Evolutionary conservation across 2,797 vertebrate genomes (phyloP).

Genomic region (Nyctalus aviator): DNA sequence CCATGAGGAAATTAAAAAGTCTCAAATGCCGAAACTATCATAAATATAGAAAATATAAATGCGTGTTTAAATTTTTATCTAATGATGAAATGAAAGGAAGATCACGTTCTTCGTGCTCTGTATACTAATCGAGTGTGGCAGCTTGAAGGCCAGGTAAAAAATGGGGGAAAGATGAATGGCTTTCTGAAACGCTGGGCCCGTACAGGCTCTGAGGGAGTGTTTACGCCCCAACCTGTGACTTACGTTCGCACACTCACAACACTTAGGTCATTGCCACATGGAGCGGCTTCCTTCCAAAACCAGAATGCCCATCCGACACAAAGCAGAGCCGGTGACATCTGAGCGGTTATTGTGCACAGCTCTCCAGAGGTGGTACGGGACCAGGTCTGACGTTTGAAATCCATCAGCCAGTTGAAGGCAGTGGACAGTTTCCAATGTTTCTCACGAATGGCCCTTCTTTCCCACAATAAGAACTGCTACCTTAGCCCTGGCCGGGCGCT

Average conservation of each 20-base stretch:
- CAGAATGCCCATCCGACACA: neutral
- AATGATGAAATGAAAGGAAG: neutral
- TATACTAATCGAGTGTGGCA: neutral
- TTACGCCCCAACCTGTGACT: neutral
- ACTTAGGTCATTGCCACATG: neutral
- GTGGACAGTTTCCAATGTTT: neutral
- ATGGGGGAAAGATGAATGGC: slow-evolving; percentile 12
- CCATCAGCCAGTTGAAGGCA: neutral
- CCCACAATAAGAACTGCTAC: neutral
- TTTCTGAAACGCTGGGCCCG: neutral
- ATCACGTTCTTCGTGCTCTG: neutral
- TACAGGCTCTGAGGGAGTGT: neutral
- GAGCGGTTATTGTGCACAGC: neutral
- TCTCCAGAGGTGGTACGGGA: neutral
- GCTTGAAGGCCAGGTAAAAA: slow-evolving; percentile 43
- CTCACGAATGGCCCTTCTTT: neutral
- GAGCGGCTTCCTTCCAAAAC: neutral
- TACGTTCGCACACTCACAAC: neutral
- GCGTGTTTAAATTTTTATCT: slow-evolving; percentile 59
- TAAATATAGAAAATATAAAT: slow-evolving; percentile 62
- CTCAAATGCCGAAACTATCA: neutral
- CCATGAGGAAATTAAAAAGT: slow-evolving; percentile 66
- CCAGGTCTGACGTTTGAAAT: neutral
- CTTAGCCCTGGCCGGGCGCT: neutral
- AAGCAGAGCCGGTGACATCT: neutral